phyloP scores from a whole-genome alignment of 35 echinoderm and acorn worm species.

The Hemicentrotus pulcherrimus region DNA sequence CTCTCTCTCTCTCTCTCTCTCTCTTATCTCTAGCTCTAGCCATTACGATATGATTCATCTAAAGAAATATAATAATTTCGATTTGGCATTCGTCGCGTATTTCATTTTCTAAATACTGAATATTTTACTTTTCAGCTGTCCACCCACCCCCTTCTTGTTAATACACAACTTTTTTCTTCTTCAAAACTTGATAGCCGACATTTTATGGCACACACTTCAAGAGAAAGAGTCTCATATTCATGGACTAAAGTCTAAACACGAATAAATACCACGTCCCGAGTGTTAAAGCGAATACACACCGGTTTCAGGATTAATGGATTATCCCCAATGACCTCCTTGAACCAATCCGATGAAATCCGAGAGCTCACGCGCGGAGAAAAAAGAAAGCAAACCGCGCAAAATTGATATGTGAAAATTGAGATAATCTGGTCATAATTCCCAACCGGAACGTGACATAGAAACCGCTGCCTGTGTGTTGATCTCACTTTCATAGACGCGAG shows the following conservation, averaged over 20 bases:
- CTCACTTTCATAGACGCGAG: not conserved
- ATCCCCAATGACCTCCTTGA: slow-evolving; percentile 28
- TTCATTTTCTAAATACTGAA: too few relatives aligned
- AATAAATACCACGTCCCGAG: not conserved
- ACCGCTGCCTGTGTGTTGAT: not conserved
- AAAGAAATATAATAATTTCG: too few relatives aligned
- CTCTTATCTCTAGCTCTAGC: too few relatives aligned
- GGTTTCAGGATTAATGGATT: slow-evolving; percentile 31
- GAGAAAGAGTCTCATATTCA: not conserved
- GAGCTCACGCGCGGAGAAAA: slow-evolving; percentile 11
- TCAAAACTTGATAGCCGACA: not conserved
- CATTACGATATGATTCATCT: too few relatives aligned
- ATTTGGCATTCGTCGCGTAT: too few relatives aligned
- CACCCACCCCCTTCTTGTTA: not conserved
- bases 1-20: too few relatives aligned
- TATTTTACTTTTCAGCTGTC: not conserved
- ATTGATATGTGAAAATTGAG: slow-evolving; percentile 4
- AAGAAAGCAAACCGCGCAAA: not conserved
- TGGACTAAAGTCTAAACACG: not conserved
- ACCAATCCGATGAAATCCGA: slow-evolving; percentile 37
- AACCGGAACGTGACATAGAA: not conserved
- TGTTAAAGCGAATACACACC: slow-evolving; percentile 1
- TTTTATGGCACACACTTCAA: not conserved
- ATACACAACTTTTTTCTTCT: not conserved
- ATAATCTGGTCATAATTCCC: slow-evolving; percentile 1